Conservation (phyloP, 2,113 vertebrate genomes). For the Platysternon megacephalum region DNA sequence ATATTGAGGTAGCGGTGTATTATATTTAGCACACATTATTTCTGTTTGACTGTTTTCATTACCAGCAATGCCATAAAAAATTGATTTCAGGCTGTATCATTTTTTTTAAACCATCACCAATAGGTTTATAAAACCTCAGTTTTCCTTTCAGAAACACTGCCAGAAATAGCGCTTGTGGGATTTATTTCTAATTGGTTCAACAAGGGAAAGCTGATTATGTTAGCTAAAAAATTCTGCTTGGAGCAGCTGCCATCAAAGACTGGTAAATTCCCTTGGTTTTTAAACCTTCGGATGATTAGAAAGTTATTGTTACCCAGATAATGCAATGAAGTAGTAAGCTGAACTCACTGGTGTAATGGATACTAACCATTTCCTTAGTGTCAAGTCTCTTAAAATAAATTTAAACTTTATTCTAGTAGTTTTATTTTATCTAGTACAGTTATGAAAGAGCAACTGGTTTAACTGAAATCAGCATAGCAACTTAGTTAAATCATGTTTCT, state of each 20-base stretch:
- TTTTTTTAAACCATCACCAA: slow-evolving; percentile 3
- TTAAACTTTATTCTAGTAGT: not conserved
- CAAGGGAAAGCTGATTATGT: slow-evolving; percentile 32
- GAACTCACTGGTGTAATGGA: not conserved
- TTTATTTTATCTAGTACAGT: not conserved
- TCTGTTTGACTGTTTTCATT: not conserved
- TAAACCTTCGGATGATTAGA: not conserved
- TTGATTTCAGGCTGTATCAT: not conserved
- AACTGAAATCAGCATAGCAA: not conserved
- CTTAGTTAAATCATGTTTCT: not conserved
- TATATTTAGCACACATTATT: not conserved
- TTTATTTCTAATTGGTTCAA: slow-evolving; percentile 40
- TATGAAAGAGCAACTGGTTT: not conserved
- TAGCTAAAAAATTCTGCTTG: slow-evolving; percentile 4
- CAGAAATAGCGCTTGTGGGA: not conserved
- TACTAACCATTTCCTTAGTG: slow-evolving; percentile 5
- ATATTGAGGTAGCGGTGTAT: too few relatives aligned
- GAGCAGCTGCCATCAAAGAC: slow-evolving; percentile 41
- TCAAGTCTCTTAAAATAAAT: not conserved
- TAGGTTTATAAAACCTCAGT: not conserved
- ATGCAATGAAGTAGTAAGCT: not conserved
- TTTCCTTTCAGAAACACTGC: not conserved
- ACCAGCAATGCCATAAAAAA: not conserved
- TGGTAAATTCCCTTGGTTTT: not conserved
- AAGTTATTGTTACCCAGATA: not conserved